These are phyloP conservation scores for Tetranychus cinnabarinus DNA, from an alignment of 1,140 invertebrate genomes.

Conservation along the genomic window DNA sequence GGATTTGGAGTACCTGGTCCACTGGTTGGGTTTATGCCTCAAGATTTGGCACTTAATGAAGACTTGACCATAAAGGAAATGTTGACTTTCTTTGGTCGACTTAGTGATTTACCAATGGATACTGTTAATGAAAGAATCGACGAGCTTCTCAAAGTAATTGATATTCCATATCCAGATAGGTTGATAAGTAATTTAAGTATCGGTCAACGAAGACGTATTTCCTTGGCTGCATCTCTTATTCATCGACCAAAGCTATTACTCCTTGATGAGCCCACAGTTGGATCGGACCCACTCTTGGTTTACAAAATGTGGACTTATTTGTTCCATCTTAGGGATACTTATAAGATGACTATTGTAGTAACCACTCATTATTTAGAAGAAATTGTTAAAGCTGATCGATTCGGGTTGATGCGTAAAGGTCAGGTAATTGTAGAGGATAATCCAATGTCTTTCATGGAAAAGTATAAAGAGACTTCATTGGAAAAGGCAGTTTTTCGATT, in stretches of 20 bases:
- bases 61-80: conserved; percentile 78
- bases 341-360: conserved; percentile 33
- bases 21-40: conserved; percentile 10
- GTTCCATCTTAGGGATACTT: conserved; percentile 20
- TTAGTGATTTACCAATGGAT: conserved; percentile 49
- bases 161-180: not conserved
- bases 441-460: conserved; percentile 50
- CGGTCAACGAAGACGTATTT: conserved; percentile 70
- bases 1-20: conserved; percentile 17
- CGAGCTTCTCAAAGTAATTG: conserved; percentile 31
- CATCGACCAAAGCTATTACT: conserved; percentile 81
- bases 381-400: conserved; percentile 18
- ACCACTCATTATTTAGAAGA: conserved; percentile 27
- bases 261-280: conserved; percentile 30
- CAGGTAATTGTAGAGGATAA: conserved; percentile 60
- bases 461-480: conserved; percentile 54
- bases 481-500: conserved; percentile 85
- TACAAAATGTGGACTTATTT: not conserved
- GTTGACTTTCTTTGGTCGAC: conserved; percentile 84
- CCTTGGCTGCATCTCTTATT: conserved; percentile 71
- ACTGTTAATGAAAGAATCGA: conserved; percentile 34
- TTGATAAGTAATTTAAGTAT: conserved; percentile 28
- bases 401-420: conserved; percentile 25
- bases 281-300: conserved; percentile 24
- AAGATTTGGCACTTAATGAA: conserved; percentile 3